Percentiles rank a stretch among this genome's conserved stretches.
Conservation (phyloP, 2,113 vertebrate genomes). For the Archocentrus centrarchus region DNA sequence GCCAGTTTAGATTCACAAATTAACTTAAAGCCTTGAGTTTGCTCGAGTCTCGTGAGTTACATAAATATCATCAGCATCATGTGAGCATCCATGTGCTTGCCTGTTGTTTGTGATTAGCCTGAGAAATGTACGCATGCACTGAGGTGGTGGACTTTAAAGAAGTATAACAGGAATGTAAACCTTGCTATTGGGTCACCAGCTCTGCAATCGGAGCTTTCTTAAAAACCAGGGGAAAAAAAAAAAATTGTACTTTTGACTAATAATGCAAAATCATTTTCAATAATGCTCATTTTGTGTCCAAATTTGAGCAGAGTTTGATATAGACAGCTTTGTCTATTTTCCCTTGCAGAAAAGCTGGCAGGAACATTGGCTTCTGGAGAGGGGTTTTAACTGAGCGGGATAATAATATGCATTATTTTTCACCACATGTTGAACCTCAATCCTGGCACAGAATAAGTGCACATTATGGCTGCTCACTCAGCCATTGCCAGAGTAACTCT, state of each 20-base stretch:
- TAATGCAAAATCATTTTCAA: background rate
- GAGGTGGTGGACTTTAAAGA: background rate
- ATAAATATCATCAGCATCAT: too few species aligned
- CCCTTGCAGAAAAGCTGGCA: background rate
- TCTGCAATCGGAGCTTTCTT: too few species aligned
- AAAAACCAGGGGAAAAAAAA: background rate
- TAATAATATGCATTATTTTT: constrained; percentile 38
- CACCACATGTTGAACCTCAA: constrained; percentile 30
- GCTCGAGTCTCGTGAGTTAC: too few species aligned
- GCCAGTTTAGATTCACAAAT: background rate
- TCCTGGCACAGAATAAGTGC: background rate
- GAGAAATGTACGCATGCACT: background rate
- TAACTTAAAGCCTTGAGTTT: background rate
- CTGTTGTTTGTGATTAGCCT: accelerated
- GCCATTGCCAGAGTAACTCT: background rate
- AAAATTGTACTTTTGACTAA: accelerated
- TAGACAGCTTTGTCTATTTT: background rate
- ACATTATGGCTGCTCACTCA: background rate
- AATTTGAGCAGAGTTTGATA: background rate
- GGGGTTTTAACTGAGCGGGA: background rate
- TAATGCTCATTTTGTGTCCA: background rate
- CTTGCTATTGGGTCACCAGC: background rate
- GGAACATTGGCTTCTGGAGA: background rate
- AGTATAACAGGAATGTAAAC: too few species aligned
- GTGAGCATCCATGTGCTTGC: too few species aligned